Conservation (phyloP, 1,140 invertebrate genomes). For the Drosophila aff. region DNA sequence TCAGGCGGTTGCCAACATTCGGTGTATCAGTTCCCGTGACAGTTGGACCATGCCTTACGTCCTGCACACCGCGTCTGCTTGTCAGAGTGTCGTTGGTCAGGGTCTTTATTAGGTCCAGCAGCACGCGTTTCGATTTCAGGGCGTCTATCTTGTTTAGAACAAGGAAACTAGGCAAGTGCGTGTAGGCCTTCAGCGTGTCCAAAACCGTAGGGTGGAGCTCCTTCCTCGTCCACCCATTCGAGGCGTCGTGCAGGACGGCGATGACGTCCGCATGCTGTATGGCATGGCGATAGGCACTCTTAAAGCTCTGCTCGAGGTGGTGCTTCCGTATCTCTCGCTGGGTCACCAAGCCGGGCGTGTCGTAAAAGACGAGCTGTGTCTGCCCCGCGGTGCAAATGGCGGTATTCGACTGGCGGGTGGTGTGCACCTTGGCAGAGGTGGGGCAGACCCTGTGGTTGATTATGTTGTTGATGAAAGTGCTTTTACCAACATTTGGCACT, state of each 20-base stretch:
- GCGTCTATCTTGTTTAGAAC: slow-evolving; percentile 96
- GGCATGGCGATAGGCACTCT: slow-evolving; percentile 88
- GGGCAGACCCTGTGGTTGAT: slow-evolving; percentile 93
- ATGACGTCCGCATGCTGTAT: slow-evolving; percentile 92
- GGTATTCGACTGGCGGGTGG: slow-evolving; percentile 90
- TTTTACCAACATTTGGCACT: slow-evolving; percentile 96
- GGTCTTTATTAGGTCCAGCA: slow-evolving; percentile 89
- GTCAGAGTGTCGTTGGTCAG: slow-evolving; percentile 89
- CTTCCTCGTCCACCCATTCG: slow-evolving; percentile 89
- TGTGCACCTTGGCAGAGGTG: slow-evolving; percentile 95
- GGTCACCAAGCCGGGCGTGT: slow-evolving; percentile 93
- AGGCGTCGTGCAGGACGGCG: slow-evolving; percentile 94
- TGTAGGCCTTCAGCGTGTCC: slow-evolving; percentile 88
- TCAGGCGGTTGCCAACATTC: slow-evolving; percentile 30
- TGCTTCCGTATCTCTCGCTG: slow-evolving; percentile 89
- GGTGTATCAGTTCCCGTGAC: neutral
- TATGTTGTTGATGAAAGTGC: slow-evolving; percentile 95
- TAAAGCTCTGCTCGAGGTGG: slow-evolving; percentile 89
- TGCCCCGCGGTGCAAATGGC: slow-evolving; percentile 90
- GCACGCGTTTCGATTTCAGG: slow-evolving; percentile 90
- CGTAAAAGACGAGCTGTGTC: slow-evolving; percentile 95
- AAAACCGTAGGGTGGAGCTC: slow-evolving; percentile 90
- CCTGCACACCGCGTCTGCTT: slow-evolving; percentile 73
- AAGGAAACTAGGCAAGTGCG: slow-evolving; percentile 90
- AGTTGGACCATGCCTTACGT: neutral